These are phyloP conservation scores for Antheraea yamamai DNA, from an alignment of 2,888 invertebrate genomes.

Conservation along the genomic window DNA sequence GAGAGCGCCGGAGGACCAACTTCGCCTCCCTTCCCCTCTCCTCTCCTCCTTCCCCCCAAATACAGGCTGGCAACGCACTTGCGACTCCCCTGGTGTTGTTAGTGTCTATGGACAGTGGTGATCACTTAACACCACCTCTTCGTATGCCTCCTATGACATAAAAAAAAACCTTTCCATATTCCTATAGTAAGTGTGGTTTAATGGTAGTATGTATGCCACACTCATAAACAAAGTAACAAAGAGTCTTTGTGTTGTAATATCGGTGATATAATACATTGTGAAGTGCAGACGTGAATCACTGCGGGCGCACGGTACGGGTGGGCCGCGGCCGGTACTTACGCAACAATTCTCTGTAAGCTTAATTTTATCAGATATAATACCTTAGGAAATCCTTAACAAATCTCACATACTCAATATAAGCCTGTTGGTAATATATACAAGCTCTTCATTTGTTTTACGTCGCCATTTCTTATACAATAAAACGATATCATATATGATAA, in stretches of 20 bases:
- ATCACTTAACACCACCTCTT: too few species aligned
- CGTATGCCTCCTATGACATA: too few species aligned
- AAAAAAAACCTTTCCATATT: not conserved
- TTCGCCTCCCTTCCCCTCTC: too few species aligned
- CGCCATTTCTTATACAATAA: not conserved
- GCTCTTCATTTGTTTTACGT: not conserved
- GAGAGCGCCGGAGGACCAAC: too few species aligned
- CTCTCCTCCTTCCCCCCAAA: too few species aligned
- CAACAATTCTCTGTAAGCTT: constrained; percentile 9
- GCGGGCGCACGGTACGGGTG: constrained; percentile 4
- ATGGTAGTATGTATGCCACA: constrained; percentile 5
- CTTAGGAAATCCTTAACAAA: constrained; percentile 3
- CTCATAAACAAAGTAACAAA: constrained; percentile 26
- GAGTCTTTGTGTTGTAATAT: constrained; percentile 30
- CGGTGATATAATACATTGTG: constrained; percentile 21
- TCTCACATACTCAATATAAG: not conserved
- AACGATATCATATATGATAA: too few species aligned
- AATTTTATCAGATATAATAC: constrained; percentile 6
- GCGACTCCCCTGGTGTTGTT: too few species aligned
- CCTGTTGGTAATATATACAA: not conserved
- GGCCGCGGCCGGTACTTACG: not conserved
- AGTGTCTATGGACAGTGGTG: too few species aligned
- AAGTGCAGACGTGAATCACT: constrained; percentile 18
- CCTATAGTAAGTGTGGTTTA: not conserved
- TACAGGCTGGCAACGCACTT: too few species aligned